phyloP scores from a whole-genome alignment of 2,888 invertebrate species.

The Diarsia brunnea region DNA sequence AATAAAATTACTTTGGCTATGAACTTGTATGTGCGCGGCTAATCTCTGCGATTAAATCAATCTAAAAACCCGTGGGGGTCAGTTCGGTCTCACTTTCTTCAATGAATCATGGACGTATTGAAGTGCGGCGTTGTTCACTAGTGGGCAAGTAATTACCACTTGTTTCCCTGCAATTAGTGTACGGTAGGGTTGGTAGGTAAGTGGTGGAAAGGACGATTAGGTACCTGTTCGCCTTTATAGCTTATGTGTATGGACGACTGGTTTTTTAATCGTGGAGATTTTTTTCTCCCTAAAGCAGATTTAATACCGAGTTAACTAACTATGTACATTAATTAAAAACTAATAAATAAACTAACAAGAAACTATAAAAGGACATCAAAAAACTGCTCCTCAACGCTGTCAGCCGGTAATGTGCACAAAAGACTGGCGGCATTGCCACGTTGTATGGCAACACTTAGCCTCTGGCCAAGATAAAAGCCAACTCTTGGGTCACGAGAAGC shows the following conservation, averaged over 20 bases:
- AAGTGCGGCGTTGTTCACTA: conserved; percentile 55
- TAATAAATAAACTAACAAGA: no score
- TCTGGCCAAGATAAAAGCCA: no score
- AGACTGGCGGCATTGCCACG: no score
- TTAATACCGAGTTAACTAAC: no score
- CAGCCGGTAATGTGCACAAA: no score
- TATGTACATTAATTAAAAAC: no score
- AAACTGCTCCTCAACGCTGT: no score
- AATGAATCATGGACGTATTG: conserved; percentile 70
- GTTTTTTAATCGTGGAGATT: background rate
- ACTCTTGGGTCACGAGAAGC: no score
- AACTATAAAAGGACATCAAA: no score
- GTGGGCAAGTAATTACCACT: conserved; percentile 64
- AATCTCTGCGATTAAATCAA: conserved; percentile 73
- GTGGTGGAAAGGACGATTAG: background rate
- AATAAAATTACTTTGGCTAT: conserved; percentile 66
- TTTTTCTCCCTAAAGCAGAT: no score
- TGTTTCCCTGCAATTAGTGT: conserved; percentile 64
- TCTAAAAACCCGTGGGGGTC: conserved; percentile 73
- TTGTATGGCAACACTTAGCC: no score
- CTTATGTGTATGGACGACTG: background rate
- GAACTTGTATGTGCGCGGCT: conserved; percentile 21
- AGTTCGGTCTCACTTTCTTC: conserved; percentile 70
- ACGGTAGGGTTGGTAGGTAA: conserved; percentile 38
- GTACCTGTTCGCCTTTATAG: background rate